These are phyloP conservation scores for Nesogale talazaci DNA, from an alignment of 2,113 vertebrate genomes.

Conservation along the genomic window DNA sequence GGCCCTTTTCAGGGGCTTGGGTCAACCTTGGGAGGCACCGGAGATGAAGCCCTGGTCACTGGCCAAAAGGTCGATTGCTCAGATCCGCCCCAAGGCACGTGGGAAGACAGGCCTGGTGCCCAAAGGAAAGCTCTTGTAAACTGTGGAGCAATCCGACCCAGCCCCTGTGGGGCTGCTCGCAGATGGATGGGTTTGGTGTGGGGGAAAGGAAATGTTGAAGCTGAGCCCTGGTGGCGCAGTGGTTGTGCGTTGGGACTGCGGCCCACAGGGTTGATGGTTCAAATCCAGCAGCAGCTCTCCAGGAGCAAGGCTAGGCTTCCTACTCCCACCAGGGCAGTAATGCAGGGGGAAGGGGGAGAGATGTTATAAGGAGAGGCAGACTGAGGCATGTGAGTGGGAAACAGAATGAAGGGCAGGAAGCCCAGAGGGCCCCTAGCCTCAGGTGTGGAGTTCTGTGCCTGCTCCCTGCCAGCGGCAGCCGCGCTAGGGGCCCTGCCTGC, in stretches of 20 bases:
- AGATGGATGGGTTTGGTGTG: not conserved
- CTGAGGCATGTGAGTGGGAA: not conserved
- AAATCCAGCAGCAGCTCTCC: too few relatives aligned
- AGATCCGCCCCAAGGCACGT: not conserved
- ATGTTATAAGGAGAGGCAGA: rapidly evolving
- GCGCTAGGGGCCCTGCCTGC: rapidly evolving
- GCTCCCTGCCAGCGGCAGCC: too few relatives aligned
- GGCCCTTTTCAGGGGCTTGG: not conserved
- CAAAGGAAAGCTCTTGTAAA: not conserved
- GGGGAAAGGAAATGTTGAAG: too few relatives aligned
- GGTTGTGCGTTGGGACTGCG: too few relatives aligned
- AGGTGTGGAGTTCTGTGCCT: rapidly evolving
- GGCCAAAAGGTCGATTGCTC: not conserved
- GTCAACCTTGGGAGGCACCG: not conserved
- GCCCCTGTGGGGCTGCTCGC: not conserved
- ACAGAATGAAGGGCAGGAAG: not conserved
- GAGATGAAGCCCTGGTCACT: not conserved
- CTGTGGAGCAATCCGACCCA: not conserved
- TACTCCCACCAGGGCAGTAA: too few relatives aligned
- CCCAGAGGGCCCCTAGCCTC: rapidly evolving
- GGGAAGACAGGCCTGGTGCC: not conserved
- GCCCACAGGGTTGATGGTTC: too few relatives aligned
- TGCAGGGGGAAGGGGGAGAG: too few relatives aligned
- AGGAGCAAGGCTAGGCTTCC: too few relatives aligned
- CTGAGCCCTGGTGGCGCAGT: too few relatives aligned